Conservation (phyloP, 2,797 vertebrate genomes). For the Fundulus diaphanus region DNA sequence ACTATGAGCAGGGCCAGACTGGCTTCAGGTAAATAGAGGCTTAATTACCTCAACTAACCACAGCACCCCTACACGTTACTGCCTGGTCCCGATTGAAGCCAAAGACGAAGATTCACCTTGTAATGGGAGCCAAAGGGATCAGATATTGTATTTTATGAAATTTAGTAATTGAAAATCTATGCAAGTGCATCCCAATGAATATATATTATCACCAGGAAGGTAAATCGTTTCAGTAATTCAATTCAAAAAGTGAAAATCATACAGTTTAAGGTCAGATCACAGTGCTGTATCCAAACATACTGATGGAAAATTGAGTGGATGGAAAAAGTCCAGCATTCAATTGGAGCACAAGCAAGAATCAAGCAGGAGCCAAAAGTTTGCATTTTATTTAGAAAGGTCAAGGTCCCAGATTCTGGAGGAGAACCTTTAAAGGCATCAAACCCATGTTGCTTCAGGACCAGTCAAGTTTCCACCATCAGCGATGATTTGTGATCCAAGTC, state of each 20-base stretch:
- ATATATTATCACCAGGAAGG: neutral
- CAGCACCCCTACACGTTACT: slow-evolving; percentile 14
- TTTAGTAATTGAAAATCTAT: slow-evolving; percentile 7
- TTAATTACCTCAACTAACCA: slow-evolving; percentile 12
- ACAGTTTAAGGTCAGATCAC: neutral
- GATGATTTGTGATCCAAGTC: neutral
- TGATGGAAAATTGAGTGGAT: neutral
- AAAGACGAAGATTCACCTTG: neutral
- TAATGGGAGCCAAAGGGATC: neutral
- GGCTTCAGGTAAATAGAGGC: slow-evolving; percentile 86
- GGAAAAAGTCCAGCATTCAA: neutral
- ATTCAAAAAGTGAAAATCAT: neutral
- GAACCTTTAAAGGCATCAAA: neutral
- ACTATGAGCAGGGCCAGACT: slow-evolving; percentile 90
- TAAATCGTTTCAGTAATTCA: neutral
- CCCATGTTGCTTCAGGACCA: neutral
- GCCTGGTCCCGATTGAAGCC: slow-evolving; percentile 3
- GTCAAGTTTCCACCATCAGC: neutral
- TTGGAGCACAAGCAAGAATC: neutral
- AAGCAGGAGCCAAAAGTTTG: neutral
- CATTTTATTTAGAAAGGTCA: neutral
- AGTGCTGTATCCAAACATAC: neutral
- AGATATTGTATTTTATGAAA: neutral
- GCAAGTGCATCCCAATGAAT: slow-evolving; percentile 2
- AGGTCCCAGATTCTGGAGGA: neutral